phyloP scores from a whole-genome alignment of 2,113 vertebrate genomes.

The Sciurus niger region DNA sequence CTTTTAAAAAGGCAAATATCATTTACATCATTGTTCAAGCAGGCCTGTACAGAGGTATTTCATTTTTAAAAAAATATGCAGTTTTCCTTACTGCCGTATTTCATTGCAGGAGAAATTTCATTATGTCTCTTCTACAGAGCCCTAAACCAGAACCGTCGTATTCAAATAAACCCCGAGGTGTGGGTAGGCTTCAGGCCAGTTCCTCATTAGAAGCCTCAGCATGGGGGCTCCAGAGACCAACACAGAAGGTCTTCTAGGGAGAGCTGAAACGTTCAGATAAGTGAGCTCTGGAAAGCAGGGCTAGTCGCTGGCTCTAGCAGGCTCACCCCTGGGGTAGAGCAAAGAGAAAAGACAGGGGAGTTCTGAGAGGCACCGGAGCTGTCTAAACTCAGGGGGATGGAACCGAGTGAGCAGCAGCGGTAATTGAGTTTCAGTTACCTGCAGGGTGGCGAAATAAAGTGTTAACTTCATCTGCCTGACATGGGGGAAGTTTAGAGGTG shows the following conservation, averaged over 20 bases:
- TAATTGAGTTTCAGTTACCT: conserved; percentile 86
- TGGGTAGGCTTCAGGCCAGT: conserved; percentile 62
- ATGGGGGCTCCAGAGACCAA: conserved; percentile 74
- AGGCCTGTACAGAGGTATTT: conserved; percentile 28
- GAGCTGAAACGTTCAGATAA: conserved; percentile 75
- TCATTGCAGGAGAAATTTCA: conserved; percentile 83
- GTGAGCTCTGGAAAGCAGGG: conserved; percentile 72
- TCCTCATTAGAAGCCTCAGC: conserved; percentile 82
- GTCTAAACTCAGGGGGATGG: conserved; percentile 84
- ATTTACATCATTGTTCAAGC: conserved; percentile 53
- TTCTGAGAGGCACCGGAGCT: conserved; percentile 81
- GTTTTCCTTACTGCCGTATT: conserved; percentile 34
- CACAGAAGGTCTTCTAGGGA: conserved; percentile 73
- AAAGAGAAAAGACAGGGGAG: conserved; percentile 82
- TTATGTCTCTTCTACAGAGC: conserved; percentile 67
- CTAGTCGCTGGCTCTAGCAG: conserved; percentile 70
- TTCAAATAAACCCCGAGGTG: conserved; percentile 83
- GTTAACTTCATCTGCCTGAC: conserved; percentile 77
- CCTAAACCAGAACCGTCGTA: conserved; percentile 56
- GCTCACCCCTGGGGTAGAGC: conserved; percentile 82
- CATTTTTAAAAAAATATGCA: conserved; percentile 52
- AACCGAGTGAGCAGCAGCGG: conserved; percentile 66
- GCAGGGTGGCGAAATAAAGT: conserved; percentile 83
- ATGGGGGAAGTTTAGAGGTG: conserved; percentile 78
- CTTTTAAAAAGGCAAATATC: conserved; percentile 50